phyloP scores from a whole-genome alignment of 2,113 vertebrate genomes.

The Myrmecobius fasciatus region DNA sequence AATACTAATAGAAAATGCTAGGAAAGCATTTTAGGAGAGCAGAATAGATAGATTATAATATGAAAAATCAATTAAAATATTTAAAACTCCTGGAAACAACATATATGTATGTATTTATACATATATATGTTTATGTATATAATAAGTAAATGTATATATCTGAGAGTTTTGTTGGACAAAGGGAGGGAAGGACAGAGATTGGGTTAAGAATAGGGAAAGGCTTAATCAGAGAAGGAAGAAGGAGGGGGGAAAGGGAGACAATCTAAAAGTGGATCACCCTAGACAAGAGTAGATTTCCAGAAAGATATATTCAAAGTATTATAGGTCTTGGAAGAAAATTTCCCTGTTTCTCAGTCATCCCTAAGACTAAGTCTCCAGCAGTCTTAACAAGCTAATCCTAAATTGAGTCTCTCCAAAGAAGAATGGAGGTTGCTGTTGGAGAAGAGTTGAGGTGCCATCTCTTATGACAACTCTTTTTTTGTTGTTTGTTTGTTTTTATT shows the following conservation, averaged over 20 bases:
- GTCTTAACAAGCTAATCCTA: not conserved
- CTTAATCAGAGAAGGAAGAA: not conserved
- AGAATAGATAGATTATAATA: not conserved
- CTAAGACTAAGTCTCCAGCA: not conserved
- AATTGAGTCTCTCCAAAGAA: not conserved
- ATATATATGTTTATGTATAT: too few relatives aligned
- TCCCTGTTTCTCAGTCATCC: not conserved
- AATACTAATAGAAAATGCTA: conserved; percentile 16
- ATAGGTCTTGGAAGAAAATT: not conserved
- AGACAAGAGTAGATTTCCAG: not conserved
- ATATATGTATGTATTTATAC: too few relatives aligned
- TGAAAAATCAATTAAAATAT: not conserved
- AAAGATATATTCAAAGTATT: not conserved
- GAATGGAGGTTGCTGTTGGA: not conserved
- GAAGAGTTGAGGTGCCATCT: not conserved
- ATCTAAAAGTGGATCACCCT: not conserved
- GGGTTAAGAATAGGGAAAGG: not conserved
- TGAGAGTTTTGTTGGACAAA: not conserved
- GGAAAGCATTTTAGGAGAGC: not conserved
- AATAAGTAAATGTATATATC: not conserved
- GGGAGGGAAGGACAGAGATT: not conserved
- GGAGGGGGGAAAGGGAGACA: not conserved
- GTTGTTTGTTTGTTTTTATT: too few relatives aligned
- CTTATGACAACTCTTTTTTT: not conserved
- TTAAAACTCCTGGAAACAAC: not conserved